Evolutionary conservation across 1,140 invertebrate genomes (phyloP), one percentile per base, ranked within the genome.

Genomic region (Dryas iulia): DNA sequence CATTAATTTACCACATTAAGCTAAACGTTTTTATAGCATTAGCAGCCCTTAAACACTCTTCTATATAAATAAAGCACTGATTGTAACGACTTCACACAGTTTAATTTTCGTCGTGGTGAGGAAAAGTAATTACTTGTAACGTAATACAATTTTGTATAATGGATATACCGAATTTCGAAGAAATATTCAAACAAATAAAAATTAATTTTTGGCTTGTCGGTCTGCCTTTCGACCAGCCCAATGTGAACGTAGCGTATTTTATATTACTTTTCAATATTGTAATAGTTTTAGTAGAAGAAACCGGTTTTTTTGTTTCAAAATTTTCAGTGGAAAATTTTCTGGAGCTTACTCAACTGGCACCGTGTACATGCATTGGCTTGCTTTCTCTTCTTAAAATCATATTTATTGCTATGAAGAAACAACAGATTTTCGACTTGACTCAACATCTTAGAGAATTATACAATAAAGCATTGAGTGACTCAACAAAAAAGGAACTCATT

Each of bases 171-270:
- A 31, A 66, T 12, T 88, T 82, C 33, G 76, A 83, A 52, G 80
- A 85, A n/a, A 74, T 85, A 57, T 79, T 85, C 14, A 76, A 66
- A 39, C 78, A 80, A 60, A 82, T 84, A 39, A 83, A 82, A 74
- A 70, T 73, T 2, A 82, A 82, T 69, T 75, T 83, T 11, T 79
- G 75, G 71, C 56, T 86, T 4, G 31, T 75, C 1, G 84, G 84
- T 2, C 79, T 83, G 21, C 78, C 79, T 5, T 81, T 78, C 26
- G 71, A 72, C 6, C 31, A 75, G 56, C 23, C 59, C 11, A 81
- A 77, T 59, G 67, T 81, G 28, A 39, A 62, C 7, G 23, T 81
- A 1, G 69, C 73, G 71, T 85, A 78, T 59, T 83, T 76, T 52
- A 53, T 83, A 39, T 60, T 76, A 11, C 23, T 72, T 0, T 28